Evolutionary conservation across 2,797 vertebrate genomes (phyloP), one percentile per base, ranked within the genome.

Genomic region (Semaprochilodus insignis): DNA sequence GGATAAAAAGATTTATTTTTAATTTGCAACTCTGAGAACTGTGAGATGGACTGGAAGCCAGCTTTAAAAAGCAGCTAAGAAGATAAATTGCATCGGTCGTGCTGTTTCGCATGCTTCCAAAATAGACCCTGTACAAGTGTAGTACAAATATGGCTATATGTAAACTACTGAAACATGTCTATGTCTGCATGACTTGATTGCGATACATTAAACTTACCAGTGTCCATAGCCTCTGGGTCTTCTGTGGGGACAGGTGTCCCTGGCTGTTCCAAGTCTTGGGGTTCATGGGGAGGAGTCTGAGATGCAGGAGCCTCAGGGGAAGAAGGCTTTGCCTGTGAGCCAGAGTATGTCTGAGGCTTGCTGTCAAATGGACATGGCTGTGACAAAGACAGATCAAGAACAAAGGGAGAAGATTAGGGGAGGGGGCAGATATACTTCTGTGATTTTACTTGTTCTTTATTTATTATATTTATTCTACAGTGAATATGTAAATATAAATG

Each of bases 221-320:
- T 94, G 66, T 97, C 97, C 86, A 95, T 92, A 6, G 94, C 90
- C 85, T 99, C 97, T 0, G 95, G 91, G 51, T 98, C 97, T n/a
- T 98, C 96, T 0, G 94, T 91, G 0, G 97, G 97, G 0, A 99
- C 95, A 0, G 97, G 97, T 0, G 97, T 98, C 0, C 97, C 96
- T 0, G 97, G 97, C 51, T 96, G 94, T 52, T 99, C 97, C 3
- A 92, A 87, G 8, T 99, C 97, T 90, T 94, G 92, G 31, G 92
- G 90, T 72, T 99, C 97, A 4, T 95, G 92, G 0, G 92, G 78
- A 0, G 93, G 72, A 8, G 87, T 81, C 21, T 83, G 78, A 40
- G 93, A 86, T 86, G 92, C 67, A 3, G 88, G 44, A 0, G 80
- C 55, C 78, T 99, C 97, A 0, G 97, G 97, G 16, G 97, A 98